A percentile compares a stretch with the other conserved stretches of the same genome.
Evolutionary conservation across 2,888 invertebrate genomes (phyloP).

Genomic region (Cosmorhoe ocellata): DNA sequence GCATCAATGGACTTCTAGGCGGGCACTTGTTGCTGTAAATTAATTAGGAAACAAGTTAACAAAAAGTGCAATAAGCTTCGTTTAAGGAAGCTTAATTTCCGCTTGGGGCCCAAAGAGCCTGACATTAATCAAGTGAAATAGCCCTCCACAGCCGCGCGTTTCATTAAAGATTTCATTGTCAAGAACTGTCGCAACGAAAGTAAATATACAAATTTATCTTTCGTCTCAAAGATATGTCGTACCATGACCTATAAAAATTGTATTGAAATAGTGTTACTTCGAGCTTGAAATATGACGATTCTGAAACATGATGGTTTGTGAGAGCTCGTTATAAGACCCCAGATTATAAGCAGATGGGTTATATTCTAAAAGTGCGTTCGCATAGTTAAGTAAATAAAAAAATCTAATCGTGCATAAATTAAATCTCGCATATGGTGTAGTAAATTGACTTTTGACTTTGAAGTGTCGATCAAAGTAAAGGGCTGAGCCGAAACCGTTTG

Average conservation of each 20-base stretch:
- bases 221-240: too few relatives aligned
- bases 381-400: too few relatives aligned
- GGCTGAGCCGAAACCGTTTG: conserved; percentile 66
- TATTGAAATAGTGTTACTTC: too few relatives aligned
- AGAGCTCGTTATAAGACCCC: too few relatives aligned
- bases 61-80: conserved; percentile 75
- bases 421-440: conserved; percentile 42
- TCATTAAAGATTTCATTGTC: conserved; percentile 58
- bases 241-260: too few relatives aligned
- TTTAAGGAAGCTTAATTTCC: conserved; percentile 72
- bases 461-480: conserved; percentile 73
- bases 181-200: conserved; percentile 45
- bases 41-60: conserved; percentile 74
- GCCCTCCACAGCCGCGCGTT: conserved; percentile 57
- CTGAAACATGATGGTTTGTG: too few relatives aligned
- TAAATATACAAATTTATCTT: too few relatives aligned
- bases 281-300: too few relatives aligned
- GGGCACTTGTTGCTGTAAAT: conserved; percentile 72
- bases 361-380: too few relatives aligned
- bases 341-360: too few relatives aligned
- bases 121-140: conserved; percentile 70
- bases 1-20: conserved; percentile 41
- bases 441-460: conserved; percentile 60
- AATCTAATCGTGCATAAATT: too few relatives aligned
- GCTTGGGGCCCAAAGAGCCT: conserved; percentile 57